Evolutionary conservation across 2,113 vertebrate genomes (phyloP), one percentile per base, ranked within the genome.

Genomic region (Stercorarius parasiticus): DNA sequence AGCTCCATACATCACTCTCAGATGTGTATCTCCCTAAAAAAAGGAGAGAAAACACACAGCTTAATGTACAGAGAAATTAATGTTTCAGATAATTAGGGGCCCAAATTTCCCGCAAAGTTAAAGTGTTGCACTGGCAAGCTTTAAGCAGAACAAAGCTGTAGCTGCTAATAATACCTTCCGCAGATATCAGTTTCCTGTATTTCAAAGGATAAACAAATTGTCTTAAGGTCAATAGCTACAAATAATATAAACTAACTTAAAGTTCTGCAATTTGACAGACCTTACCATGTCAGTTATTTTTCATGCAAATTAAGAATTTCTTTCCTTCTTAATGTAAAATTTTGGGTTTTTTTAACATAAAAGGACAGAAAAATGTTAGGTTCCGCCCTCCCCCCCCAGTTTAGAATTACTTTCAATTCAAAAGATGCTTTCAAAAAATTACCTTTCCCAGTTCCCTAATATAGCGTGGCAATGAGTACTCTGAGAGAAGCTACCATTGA

Each of bases 1-100:
- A 99, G 86, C 99, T 99, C 99, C 99, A 99, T 50, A 99, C 98
- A 9, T 99, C 99, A 86, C 99, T 99, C 93, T 99, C 99, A 32
- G 99, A 99, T 87, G 99, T 99, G 97, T 99, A 99, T 98, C 99
- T 99, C 59, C 99, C 99, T 99, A 97, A 74, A 40, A 53, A 82
- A 86, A 40, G 30, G 9, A 70, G 47, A 85, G 38, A 9, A 50
- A 89, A 59, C 4, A 9, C 32, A 19, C 7, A 55, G 38, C 3
- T 89, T 78, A 82, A 56, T 1, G 4, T 52, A 30, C 9, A 83
- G 29, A 58, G 23, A 91, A 90, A 80, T 26, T 13, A 29, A 34
- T 18, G 10, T 59, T 79, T 87, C 78, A 87, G 12, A 20, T 38
- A 82, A 82, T 52, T 61, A 71, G 2, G 27, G 23, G 8, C 20